Evolutionary conservation across 1,140 invertebrate species (phyloP), one percentile per base, ranked within the genome.

Genomic region (Megalonaias nervosa): DNA sequence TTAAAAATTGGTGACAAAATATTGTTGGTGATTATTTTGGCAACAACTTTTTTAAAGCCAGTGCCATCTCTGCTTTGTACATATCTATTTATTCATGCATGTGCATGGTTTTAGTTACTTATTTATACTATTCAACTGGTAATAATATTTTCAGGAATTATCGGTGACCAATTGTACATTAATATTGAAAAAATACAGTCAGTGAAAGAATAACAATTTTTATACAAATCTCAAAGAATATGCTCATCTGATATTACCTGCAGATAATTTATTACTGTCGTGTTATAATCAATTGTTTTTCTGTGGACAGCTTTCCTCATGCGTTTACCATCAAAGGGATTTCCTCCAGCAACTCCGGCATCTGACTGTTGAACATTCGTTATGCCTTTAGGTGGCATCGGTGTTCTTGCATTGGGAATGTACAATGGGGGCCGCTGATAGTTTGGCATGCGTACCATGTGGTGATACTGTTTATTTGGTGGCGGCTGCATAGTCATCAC

Each of bases 281-380:
- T 95, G 93, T 99, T 99, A 91, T 99, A 99, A 92, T 99, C 98
- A 62, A 99, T 97, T 62, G 98, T 99, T 93, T 98, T 99, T 83
- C 98, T 93, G 94, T 99, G 98, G 73, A 98, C 96, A 79, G 97
- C 97, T 92, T 99, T 99, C 83, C 98, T 92, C 74, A 99, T 93
- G 76, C 97, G 93, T 93, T 99, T 98, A 56, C 97, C 98, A 83
- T 90, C 87, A 81, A 89, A 89, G 70, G 79, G 19, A 76, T 75
- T 21, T 59, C 70, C 62, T 58, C 31, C 58, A 60, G 48, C 62
- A n/a, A 56, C 14, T 23, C 13, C 57, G 23, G 64, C 2, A 16
- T 59, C 17, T 14, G 56, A 48, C 59, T 59, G 26, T 56, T 73
- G 38, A 64, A 55, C 21, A 55, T 62, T 19, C n/a, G 15, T 60